phyloP scores from a whole-genome alignment of 2,113 vertebrate genomes.

The Tachysurus fulvidraco region DNA sequence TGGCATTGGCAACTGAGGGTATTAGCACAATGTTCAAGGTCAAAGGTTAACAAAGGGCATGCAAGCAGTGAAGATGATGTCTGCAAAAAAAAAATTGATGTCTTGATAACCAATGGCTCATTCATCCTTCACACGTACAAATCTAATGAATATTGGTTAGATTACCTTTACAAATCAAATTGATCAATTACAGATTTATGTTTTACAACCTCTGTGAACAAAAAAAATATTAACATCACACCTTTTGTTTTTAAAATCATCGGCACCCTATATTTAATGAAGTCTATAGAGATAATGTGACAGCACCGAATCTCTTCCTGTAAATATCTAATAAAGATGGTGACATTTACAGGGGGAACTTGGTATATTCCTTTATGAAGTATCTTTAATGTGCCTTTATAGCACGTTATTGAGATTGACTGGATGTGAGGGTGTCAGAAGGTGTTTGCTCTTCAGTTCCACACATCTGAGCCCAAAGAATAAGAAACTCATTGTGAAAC shows the following conservation, averaged over 20 bases:
- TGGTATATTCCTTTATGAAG: not conserved
- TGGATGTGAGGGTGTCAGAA: not conserved
- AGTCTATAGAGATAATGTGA: not conserved
- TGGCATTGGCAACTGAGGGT: slow-evolving; percentile 88
- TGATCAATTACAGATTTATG: not conserved
- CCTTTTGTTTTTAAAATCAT: not conserved
- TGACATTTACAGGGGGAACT: not conserved
- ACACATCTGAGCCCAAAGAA: not conserved
- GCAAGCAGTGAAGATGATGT: slow-evolving; percentile 71
- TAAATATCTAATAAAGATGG: not conserved
- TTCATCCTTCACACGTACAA: not conserved
- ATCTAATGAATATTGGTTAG: not conserved
- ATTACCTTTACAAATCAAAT: not conserved
- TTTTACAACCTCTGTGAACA: not conserved
- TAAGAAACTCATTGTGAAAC: not conserved
- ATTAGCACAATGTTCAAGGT: slow-evolving; percentile 84
- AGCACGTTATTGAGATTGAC: not conserved
- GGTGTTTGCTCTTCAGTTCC: not conserved
- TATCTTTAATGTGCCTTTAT: not conserved
- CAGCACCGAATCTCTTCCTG: not conserved
- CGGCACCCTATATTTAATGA: not conserved
- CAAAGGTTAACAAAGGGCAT: slow-evolving; percentile 81
- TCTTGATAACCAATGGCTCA: not conserved
- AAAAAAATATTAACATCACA: too few relatives aligned
- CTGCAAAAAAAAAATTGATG: not conserved